phyloP scores from a whole-genome alignment of 2,888 invertebrate species.

The Caenorhabditis becei region DNA sequence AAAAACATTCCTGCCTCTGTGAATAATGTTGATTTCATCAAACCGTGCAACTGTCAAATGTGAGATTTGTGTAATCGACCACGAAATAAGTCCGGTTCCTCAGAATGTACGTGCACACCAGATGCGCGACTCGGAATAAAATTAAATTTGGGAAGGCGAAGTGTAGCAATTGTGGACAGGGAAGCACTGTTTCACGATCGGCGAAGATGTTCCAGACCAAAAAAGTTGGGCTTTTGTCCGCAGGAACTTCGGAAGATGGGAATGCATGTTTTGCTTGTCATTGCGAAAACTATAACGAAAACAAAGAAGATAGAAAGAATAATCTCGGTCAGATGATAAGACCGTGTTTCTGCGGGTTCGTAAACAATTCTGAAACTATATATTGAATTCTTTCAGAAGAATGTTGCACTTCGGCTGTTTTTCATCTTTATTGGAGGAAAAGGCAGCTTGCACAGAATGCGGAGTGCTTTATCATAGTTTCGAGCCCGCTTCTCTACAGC shows the following conservation, averaged over 20 bases:
- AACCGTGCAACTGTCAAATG: conserved; percentile 50
- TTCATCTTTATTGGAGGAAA: conserved; percentile 6
- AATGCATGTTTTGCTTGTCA: conserved; percentile 12
- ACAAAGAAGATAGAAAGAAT: background rate
- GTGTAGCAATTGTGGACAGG: conserved; percentile 46
- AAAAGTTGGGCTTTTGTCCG: background rate
- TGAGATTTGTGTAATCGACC: background rate
- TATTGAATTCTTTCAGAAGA: conserved; percentile 24
- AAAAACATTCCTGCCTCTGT: conserved; percentile 17
- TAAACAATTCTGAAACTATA: background rate
- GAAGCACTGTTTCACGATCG: conserved; percentile 30
- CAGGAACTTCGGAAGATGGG: background rate
- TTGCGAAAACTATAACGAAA: conserved; percentile 5
- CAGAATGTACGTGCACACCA: conserved; percentile 47
- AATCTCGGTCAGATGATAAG: conserved; percentile 3
- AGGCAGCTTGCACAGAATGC: conserved; percentile 24
- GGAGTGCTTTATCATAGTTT: conserved; percentile 19
- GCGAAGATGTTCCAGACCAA: background rate
- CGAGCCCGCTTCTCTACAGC: conserved; percentile 21
- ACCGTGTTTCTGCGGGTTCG: conserved; percentile 45
- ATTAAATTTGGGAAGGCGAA: conserved; percentile 35
- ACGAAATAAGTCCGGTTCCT: background rate
- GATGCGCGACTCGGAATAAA: conserved; percentile 29
- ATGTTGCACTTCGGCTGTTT: conserved; percentile 29
- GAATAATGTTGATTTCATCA: conserved; percentile 41